A percentile compares a stretch with the other conserved stretches of the same genome.
These are phyloP conservation scores for Bubalus kerabau DNA, from an alignment of 2,113 vertebrate genomes.

Conservation along the genomic window DNA sequence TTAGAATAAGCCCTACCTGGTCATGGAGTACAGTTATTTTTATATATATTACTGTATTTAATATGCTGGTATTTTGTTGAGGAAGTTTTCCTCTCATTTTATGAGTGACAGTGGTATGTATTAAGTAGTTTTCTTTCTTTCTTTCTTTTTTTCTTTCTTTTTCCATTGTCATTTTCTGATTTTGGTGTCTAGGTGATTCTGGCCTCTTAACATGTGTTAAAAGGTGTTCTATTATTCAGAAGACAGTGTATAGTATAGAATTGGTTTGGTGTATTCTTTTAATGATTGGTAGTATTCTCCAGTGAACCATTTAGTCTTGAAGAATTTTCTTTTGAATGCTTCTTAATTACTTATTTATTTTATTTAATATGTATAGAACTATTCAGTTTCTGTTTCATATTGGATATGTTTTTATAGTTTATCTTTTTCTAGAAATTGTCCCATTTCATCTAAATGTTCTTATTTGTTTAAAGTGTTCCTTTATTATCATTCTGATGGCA, in stretches of 20 bases:
- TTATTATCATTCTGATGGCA: background rate
- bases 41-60: background rate
- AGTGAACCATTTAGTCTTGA: background rate
- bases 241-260: background rate
- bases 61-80: background rate
- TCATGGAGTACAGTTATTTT: background rate
- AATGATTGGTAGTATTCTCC: background rate
- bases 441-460: background rate
- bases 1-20: background rate
- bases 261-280: background rate
- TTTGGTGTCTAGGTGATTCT: background rate
- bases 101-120: background rate
- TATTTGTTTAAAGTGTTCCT: background rate
- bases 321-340: background rate
- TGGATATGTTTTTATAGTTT: background rate
- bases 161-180: background rate
- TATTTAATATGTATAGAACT: conserved; percentile 43
- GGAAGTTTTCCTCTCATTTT: background rate
- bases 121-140: background rate
- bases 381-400: conserved; percentile 28
- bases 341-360: conserved; percentile 55
- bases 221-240: background rate
- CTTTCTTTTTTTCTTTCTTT: background rate
- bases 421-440: background rate
- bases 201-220: background rate